These are phyloP conservation scores for Lepidocyrtinus sp. DNA, from an alignment of 2,888 invertebrate genomes.

Conservation along the genomic window DNA sequence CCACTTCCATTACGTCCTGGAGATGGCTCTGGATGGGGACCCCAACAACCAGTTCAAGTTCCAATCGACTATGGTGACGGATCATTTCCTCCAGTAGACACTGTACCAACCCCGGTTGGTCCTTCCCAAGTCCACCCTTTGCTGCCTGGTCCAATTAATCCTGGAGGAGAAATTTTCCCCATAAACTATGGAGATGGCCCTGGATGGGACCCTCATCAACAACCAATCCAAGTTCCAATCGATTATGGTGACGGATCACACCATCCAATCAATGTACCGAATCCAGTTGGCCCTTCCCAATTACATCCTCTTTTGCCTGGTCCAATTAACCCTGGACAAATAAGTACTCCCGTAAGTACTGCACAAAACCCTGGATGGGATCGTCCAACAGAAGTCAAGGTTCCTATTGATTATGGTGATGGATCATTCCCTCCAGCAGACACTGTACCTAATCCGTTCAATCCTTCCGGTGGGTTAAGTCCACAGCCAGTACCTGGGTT, in stretches of 20 bases:
- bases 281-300: background rate
- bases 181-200: background rate
- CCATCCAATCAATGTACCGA: background rate
- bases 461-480: too few species aligned
- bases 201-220: background rate
- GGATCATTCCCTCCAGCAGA: background rate
- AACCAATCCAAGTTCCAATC: background rate
- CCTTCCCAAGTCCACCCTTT: background rate
- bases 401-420: background rate
- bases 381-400: too few species aligned
- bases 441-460: background rate
- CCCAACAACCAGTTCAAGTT: too few species aligned
- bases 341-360: background rate
- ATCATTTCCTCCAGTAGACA: conserved; percentile 5
- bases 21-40: too few species aligned
- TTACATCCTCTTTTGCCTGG: too few species aligned
- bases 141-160: background rate
- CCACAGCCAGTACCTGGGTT: background rate
- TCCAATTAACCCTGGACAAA: background rate
- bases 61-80: background rate
- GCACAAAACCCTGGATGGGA: too few species aligned
- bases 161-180: background rate
- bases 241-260: background rate
- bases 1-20: background rate
- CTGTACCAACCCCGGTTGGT: too few species aligned